Conservation (phyloP, 2,113 vertebrate genomes). For the Bufo bufo region DNA sequence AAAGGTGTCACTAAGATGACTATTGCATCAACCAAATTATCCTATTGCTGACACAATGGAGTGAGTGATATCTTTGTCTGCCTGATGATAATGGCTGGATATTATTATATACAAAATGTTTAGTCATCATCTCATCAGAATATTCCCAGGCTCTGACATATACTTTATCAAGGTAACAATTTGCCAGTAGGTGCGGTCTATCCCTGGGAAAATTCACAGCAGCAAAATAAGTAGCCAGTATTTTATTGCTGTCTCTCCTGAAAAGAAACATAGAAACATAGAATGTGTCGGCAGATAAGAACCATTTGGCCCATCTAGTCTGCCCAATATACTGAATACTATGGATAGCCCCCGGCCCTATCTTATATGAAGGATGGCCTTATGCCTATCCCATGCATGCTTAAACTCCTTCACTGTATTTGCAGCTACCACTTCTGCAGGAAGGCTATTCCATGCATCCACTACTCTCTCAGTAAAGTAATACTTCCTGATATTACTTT, state of each 20-base stretch:
- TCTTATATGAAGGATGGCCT: no score
- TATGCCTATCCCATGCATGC: no score
- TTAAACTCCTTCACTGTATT: no score
- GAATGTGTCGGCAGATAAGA: no score
- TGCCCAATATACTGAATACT: no score
- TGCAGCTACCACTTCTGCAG: no score
- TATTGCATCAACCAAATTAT: neutral
- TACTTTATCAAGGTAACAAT: neutral
- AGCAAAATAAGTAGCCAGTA: neutral
- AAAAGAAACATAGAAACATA: no score
- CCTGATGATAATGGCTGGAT: neutral
- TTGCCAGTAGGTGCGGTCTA: neutral
- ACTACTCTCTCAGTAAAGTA: no score
- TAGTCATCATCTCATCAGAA: constrained; percentile 7
- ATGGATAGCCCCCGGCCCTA: no score
- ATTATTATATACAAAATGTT: constrained; percentile 11
- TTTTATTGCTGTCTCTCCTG: neutral
- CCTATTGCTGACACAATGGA: neutral
- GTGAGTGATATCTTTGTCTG: neutral
- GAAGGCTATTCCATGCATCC: no score
- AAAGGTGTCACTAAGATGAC: neutral
- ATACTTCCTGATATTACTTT: no score
- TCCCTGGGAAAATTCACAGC: neutral
- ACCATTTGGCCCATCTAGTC: no score
- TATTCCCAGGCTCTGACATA: constrained; percentile 8